Conservation (phyloP, 2,888 invertebrate species). For the Agelastica alni region DNA sequence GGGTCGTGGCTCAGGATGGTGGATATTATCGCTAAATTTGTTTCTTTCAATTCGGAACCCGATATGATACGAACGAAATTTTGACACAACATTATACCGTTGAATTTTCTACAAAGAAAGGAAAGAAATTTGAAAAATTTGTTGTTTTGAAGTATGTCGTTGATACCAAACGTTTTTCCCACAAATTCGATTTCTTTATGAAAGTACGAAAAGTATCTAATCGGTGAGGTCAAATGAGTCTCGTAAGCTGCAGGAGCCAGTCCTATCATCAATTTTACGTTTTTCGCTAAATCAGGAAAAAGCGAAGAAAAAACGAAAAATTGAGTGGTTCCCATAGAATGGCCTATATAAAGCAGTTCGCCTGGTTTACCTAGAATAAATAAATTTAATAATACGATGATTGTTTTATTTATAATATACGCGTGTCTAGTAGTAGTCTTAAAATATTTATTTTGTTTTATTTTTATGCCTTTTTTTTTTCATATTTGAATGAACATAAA, state of each 20-base stretch:
- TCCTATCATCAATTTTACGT: slow-evolving; percentile 68
- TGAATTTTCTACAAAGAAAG: slow-evolving; percentile 64
- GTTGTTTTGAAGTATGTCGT: slow-evolving; percentile 74
- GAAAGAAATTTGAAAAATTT: slow-evolving; percentile 64
- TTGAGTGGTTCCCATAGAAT: slow-evolving; percentile 86
- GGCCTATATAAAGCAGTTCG: slow-evolving; percentile 76
- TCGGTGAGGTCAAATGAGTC: slow-evolving; percentile 67
- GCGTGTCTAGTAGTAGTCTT: no score
- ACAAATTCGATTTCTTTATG: slow-evolving; percentile 64
- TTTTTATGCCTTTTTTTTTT: no score
- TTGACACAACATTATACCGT: slow-evolving; percentile 68
- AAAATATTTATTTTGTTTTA: no score
- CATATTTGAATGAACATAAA: no score
- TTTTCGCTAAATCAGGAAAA: slow-evolving; percentile 65
- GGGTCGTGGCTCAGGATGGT: slow-evolving; percentile 71
- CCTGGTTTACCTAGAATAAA: slow-evolving; percentile 49
- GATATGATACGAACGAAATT: slow-evolving; percentile 72
- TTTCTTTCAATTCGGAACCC: slow-evolving; percentile 72
- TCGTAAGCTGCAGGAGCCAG: slow-evolving; percentile 73
- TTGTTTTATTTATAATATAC: no score
- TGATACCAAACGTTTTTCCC: slow-evolving; percentile 66
- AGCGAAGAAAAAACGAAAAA: slow-evolving; percentile 72
- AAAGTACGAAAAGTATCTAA: slow-evolving; percentile 69
- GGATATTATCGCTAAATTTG: slow-evolving; percentile 65
- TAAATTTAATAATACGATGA: no score